Percentiles rank a stretch among this genome's conserved stretches.
These are phyloP conservation scores for Dromas ardeola DNA, from an alignment of 2,113 vertebrate genomes.

Conservation along the genomic window DNA sequence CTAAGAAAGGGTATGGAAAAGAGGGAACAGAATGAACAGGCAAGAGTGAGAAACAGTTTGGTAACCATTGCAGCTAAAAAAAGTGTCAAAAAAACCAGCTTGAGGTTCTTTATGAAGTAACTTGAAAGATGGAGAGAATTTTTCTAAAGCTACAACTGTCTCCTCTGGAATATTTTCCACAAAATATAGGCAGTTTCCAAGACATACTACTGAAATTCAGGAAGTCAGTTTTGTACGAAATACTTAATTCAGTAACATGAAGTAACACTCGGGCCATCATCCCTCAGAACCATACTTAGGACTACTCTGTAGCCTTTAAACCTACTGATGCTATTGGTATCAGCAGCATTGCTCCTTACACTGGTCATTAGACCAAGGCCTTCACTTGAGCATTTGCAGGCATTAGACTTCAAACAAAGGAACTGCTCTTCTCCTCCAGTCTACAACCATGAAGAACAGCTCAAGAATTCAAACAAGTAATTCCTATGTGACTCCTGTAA, in stretches of 20 bases:
- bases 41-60: neutral
- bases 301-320: neutral
- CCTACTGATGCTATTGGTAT: rapidly evolving
- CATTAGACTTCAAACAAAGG: neutral
- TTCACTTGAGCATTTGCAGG: neutral
- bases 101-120: neutral
- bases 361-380: neutral
- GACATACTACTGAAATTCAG: neutral
- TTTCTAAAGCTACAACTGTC: neutral
- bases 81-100: neutral
- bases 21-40: conserved; percentile 6
- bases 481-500: neutral
- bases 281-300: neutral
- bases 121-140: neutral
- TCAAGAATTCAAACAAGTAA: neutral
- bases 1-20: neutral
- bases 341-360: neutral
- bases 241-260: neutral
- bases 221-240: neutral
- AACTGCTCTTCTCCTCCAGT: neutral
- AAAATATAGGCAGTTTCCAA: neutral
- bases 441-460: neutral
- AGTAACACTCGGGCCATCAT: neutral
- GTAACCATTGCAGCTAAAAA: neutral
- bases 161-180: neutral